Evolutionary conservation across 2,113 vertebrate species (phyloP).

Genomic region (Gymnorhina tibicen): DNA sequence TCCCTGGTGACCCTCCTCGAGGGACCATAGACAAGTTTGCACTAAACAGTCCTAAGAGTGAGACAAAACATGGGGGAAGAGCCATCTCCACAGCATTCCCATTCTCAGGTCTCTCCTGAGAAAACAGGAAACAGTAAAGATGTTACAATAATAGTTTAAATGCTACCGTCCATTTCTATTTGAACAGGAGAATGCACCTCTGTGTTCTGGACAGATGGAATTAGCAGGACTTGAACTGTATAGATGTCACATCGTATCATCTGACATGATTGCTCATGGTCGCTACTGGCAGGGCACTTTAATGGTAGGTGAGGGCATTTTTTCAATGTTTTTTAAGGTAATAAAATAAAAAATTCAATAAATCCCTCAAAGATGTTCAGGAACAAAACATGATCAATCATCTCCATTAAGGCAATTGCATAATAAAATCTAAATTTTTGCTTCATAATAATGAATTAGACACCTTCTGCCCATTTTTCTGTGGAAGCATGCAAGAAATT

Average conservation of each 20-base stretch:
- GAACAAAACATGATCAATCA: not conserved
- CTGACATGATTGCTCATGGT: not conserved
- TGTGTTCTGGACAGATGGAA: not conserved
- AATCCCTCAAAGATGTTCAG: not conserved
- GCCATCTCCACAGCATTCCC: not conserved
- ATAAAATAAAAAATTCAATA: not conserved
- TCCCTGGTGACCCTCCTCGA: accelerated
- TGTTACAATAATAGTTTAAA: not conserved
- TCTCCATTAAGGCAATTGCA: not conserved
- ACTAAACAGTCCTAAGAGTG: not conserved
- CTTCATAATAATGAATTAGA: not conserved
- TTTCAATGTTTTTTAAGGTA: not conserved
- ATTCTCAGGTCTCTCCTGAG: not conserved
- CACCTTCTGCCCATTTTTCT: not conserved
- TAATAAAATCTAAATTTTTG: not conserved
- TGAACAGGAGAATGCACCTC: not conserved
- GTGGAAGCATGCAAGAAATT: not conserved
- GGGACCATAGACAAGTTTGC: not conserved
- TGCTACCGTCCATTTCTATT: accelerated
- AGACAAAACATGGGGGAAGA: not conserved
- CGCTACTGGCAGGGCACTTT: not conserved
- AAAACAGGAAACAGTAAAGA: not conserved
- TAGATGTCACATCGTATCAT: not conserved
- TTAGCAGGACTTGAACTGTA: not conserved
- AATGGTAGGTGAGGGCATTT: not conserved